These are phyloP conservation scores for Drosophila varians DNA, from an alignment of 1,140 invertebrate genomes.

Conservation along the genomic window DNA sequence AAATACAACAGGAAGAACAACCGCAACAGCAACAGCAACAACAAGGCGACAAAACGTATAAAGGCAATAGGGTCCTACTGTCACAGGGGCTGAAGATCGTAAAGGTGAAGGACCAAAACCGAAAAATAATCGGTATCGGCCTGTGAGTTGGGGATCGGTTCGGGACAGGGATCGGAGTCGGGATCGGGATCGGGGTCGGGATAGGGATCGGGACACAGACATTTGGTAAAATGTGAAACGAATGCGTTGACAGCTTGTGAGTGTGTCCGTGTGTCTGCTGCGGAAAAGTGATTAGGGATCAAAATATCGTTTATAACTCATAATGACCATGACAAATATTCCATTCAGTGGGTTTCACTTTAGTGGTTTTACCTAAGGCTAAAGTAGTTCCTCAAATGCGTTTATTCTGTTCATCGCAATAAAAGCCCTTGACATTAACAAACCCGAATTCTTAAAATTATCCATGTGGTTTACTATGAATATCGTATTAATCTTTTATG, in stretches of 20 bases:
- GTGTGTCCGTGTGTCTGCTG: slow-evolving; percentile 37
- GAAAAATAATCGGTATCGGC: neutral
- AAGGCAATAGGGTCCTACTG: slow-evolving; percentile 54
- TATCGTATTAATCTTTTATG: too few relatives aligned
- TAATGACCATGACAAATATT: slow-evolving; percentile 80
- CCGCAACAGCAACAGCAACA: slow-evolving; percentile 21
- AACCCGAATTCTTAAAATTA: neutral
- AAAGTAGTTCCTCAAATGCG: neutral
- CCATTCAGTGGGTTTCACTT: slow-evolving; percentile 45
- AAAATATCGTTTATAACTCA: slow-evolving; percentile 81
- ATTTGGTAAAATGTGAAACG: slow-evolving; percentile 76
- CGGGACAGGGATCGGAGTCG: neutral
- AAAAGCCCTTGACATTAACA: neutral
- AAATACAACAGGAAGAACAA: too few relatives aligned
- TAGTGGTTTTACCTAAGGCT: slow-evolving; percentile 7
- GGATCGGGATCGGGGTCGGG: neutral
- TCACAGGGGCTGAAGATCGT: slow-evolving; percentile 13
- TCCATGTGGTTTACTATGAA: too few relatives aligned
- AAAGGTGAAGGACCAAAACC: neutral
- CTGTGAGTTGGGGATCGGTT: neutral
- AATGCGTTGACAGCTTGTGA: slow-evolving; percentile 76
- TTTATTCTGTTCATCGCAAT: neutral
- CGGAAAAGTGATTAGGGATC: slow-evolving; percentile 73
- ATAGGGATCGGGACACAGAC: slow-evolving; percentile 44
- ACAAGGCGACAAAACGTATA: slow-evolving; percentile 6